Evolutionary conservation across 2,888 invertebrate species (phyloP).

Genomic region (Archaeoteleia sp.): DNA sequence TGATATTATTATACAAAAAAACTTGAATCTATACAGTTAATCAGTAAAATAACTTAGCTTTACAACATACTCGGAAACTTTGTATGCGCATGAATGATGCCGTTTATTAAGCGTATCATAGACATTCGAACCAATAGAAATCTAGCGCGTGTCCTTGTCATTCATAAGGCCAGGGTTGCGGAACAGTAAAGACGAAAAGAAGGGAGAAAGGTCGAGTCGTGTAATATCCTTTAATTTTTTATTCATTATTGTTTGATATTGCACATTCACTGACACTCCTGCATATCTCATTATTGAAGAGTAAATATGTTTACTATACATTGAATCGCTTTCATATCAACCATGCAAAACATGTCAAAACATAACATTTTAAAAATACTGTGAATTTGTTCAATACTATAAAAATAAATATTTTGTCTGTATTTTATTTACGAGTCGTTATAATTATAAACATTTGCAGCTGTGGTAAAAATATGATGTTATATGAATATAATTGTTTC

Average conservation of each 20-base stretch:
- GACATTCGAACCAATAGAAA: slow-evolving; percentile 37
- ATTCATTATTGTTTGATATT: slow-evolving; percentile 11
- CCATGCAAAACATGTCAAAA: neutral
- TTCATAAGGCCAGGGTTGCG: slow-evolving; percentile 29
- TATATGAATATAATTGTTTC: neutral
- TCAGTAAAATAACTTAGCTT: too few species aligned
- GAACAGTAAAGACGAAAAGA: slow-evolving; percentile 21
- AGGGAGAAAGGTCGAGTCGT: slow-evolving; percentile 29
- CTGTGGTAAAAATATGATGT: neutral
- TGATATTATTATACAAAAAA: too few species aligned
- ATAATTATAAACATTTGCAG: neutral
- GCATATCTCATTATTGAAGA: slow-evolving; percentile 2
- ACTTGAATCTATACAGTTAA: too few species aligned
- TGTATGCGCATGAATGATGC: neutral
- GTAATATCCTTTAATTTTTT: slow-evolving; percentile 25
- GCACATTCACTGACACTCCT: slow-evolving; percentile 9
- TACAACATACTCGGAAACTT: neutral
- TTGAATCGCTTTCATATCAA: neutral
- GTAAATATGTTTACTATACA: slow-evolving; percentile 20
- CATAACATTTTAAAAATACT: too few species aligned
- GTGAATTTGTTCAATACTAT: neutral
- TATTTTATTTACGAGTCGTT: neutral
- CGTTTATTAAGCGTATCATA: neutral
- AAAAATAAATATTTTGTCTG: neutral
- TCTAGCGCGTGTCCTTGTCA: slow-evolving; percentile 42